Evolutionary conservation across 2,888 invertebrate species (phyloP).

Genomic region (Papilio protenor): DNA sequence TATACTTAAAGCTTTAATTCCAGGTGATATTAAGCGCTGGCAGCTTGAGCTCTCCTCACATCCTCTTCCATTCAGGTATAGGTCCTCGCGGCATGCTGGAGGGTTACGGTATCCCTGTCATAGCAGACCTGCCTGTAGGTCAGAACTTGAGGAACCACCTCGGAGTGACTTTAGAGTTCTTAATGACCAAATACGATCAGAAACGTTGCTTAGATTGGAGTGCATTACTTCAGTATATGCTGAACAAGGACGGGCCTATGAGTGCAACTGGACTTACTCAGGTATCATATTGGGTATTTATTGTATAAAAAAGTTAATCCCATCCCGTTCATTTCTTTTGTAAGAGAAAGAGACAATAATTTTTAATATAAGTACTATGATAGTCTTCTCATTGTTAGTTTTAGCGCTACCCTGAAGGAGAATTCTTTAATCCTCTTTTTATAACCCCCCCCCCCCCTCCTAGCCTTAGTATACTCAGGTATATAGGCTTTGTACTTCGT

Average conservation of each 20-base stretch:
- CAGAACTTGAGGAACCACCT: constrained; percentile 86
- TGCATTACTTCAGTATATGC: constrained; percentile 81
- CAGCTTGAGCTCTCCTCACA: constrained; percentile 86
- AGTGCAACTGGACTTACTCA: constrained; percentile 86
- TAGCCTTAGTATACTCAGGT: too few relatives aligned
- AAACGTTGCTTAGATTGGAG: constrained; percentile 84
- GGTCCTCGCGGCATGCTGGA: constrained; percentile 83
- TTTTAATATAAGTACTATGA: too few relatives aligned
- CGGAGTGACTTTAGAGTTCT: constrained; percentile 82
- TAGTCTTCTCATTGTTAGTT: too few relatives aligned
- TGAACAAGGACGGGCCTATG: constrained; percentile 84
- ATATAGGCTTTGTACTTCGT: too few relatives aligned
- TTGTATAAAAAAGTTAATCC: neutral
- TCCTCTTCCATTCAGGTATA: constrained; percentile 86
- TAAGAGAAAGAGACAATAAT: neutral
- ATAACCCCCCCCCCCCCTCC: too few relatives aligned
- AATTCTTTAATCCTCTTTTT: too few relatives aligned
- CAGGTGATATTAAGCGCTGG: constrained; percentile 86
- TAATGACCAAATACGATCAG: constrained; percentile 73
- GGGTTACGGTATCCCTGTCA: constrained; percentile 77
- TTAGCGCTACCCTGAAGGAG: too few relatives aligned
- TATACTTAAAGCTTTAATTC: constrained; percentile 41
- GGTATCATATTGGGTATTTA: constrained; percentile 57
- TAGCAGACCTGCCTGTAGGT: constrained; percentile 87
- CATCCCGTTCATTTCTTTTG: neutral